Conservation (phyloP, 1,140 invertebrate species). For the Meloidogyne exigua region DNA sequence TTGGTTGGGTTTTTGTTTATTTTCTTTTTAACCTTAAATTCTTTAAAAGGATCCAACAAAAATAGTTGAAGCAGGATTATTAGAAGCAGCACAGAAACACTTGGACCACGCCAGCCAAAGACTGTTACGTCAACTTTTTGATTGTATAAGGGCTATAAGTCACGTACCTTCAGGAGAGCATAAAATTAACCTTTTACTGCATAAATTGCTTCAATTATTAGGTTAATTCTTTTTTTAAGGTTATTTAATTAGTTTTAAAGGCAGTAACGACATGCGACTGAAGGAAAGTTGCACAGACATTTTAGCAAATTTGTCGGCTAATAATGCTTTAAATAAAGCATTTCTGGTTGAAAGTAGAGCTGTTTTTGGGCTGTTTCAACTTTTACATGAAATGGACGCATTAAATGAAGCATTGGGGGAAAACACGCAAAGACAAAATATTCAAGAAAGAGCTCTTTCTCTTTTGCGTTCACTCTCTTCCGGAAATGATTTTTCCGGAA, state of each 20-base stretch:
- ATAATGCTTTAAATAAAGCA: slow-evolving; percentile 41
- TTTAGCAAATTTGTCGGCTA: slow-evolving; percentile 45
- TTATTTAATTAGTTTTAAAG: slow-evolving; percentile 17
- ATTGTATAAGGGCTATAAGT: slow-evolving; percentile 37
- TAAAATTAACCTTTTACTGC: slow-evolving; percentile 26
- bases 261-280: slow-evolving; percentile 35
- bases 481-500: slow-evolving; percentile 1
- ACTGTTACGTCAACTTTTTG: slow-evolving; percentile 34
- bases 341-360: slow-evolving; percentile 33
- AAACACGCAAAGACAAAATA: neutral
- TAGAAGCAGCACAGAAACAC: slow-evolving; percentile 46
- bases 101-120: slow-evolving; percentile 47
- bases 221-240: slow-evolving; percentile 26
- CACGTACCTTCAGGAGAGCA: slow-evolving; percentile 30
- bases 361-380: slow-evolving; percentile 28
- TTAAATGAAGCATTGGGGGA: slow-evolving; percentile 9
- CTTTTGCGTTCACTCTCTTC: slow-evolving; percentile 32
- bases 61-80: slow-evolving; percentile 38
- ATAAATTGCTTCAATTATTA: slow-evolving; percentile 41
- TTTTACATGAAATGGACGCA: slow-evolving; percentile 42
- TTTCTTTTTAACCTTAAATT: neutral
- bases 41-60: slow-evolving; percentile 32
- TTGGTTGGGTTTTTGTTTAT: slow-evolving; percentile 27
- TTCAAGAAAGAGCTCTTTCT: slow-evolving; percentile 40
- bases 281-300: slow-evolving; percentile 43